phyloP scores from a whole-genome alignment of 2,888 invertebrate species.

The Drosophila eohydei region DNA sequence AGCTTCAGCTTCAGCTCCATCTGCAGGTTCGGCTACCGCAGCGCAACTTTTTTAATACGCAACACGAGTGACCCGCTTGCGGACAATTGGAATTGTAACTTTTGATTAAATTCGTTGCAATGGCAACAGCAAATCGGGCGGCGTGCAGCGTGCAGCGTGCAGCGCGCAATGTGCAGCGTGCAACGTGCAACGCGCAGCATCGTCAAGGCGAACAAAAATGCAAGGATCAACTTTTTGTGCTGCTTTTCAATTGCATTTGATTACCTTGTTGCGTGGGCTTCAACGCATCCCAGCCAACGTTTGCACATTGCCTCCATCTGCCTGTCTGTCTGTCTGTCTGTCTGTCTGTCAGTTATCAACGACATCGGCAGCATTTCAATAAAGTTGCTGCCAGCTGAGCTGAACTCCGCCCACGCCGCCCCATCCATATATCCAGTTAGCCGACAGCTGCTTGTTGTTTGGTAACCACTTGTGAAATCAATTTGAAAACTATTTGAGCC shows the following conservation, averaged over 20 bases:
- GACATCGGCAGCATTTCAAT: conserved; percentile 52
- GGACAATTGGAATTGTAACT: conserved; percentile 82
- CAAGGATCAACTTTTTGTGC: conserved; percentile 75
- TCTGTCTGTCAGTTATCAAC: conserved; percentile 10
- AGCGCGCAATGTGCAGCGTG: not conserved
- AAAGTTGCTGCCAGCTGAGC: conserved; percentile 37
- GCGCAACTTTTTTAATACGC: conserved; percentile 77
- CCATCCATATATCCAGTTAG: not conserved
- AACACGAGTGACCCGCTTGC: conserved; percentile 81
- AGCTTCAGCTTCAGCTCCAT: not conserved
- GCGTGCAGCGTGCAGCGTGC: conserved; percentile 13
- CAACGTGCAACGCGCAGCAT: conserved; percentile 14
- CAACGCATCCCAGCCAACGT: conserved; percentile 15
- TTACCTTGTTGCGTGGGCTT: conserved; percentile 73
- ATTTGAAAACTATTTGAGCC: conserved; percentile 63
- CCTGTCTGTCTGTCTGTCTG: not conserved
- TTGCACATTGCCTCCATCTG: conserved; percentile 19
- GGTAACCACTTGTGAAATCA: conserved; percentile 70
- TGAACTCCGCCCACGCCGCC: not conserved
- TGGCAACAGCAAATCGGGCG: conserved; percentile 65
- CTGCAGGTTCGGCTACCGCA: conserved; percentile 33
- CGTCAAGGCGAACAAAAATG: conserved; percentile 17
- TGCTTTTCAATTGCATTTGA: conserved; percentile 79
- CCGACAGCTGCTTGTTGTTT: conserved; percentile 59
- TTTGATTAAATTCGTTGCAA: conserved; percentile 82